Conservation (phyloP, 23 tunicate genomes). For the Ascidia mentula region DNA sequence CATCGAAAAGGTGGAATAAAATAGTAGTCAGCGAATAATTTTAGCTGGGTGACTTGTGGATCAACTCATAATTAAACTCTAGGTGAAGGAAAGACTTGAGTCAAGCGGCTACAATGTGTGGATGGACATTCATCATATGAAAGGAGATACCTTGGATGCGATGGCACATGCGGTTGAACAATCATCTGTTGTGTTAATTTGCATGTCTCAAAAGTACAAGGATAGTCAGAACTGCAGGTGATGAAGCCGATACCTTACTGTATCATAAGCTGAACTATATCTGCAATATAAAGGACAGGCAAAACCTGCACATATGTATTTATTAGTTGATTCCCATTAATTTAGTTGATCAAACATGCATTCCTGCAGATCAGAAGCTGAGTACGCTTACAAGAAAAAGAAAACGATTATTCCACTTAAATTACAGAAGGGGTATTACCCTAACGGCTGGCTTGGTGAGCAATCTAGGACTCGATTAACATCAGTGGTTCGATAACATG, state of each 20-base stretch:
- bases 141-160: conserved; percentile 63
- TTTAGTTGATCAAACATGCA: too few relatives aligned
- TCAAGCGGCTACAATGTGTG: conserved; percentile 42
- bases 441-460: conserved; percentile 91
- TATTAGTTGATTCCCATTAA: too few relatives aligned
- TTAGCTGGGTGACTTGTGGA: too few relatives aligned
- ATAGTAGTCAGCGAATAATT: too few relatives aligned
- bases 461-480: background rate
- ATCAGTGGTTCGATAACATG: too few relatives aligned
- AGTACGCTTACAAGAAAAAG: conserved; percentile 48
- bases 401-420: conserved; percentile 42
- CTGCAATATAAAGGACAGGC: too few relatives aligned
- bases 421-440: conserved; percentile 39
- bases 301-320: too few relatives aligned
- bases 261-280: too few relatives aligned
- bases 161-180: conserved; percentile 86
- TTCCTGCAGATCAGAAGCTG: conserved; percentile 52
- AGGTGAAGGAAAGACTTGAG: too few relatives aligned
- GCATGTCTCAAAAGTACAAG: conserved; percentile 63
- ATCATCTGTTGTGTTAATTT: too few relatives aligned
- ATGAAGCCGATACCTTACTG: too few relatives aligned
- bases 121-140: conserved; percentile 73
- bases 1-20: background rate
- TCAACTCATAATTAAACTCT: too few relatives aligned
- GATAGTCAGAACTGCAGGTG: conserved; percentile 67